A percentile compares a stretch with the other conserved stretches of the same genome.
phyloP scores from a whole-genome alignment of 1,140 invertebrate genomes.

The Planococcus citri region DNA sequence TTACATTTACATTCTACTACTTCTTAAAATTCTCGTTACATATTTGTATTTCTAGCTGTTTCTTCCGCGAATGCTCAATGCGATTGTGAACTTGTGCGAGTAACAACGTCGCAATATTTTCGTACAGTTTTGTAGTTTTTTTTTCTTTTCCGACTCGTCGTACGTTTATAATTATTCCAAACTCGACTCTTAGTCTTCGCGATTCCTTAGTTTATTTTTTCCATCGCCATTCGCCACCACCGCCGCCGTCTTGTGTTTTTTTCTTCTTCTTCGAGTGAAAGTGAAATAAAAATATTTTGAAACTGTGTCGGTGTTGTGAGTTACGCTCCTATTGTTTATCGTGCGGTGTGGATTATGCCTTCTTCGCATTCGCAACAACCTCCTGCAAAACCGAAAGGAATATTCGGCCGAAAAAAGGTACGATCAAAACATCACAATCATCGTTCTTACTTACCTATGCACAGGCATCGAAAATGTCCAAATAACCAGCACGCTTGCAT shows the following conservation, averaged over 20 bases:
- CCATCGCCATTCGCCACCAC: no score
- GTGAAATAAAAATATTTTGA: not conserved
- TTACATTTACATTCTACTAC: conserved; percentile 13
- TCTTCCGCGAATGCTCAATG: conserved; percentile 12
- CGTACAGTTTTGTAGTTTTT: not conserved
- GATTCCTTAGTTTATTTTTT: no score
- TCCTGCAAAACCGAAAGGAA: not conserved
- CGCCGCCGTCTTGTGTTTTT: no score
- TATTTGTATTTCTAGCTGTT: conserved; percentile 5
- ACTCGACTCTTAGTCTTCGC: no score
- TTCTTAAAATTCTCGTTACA: conserved; percentile 10
- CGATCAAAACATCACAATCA: no score
- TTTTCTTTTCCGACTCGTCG: no score
- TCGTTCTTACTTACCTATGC: not conserved
- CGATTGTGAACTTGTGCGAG: not conserved
- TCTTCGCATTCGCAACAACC: not conserved
- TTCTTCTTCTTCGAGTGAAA: no score
- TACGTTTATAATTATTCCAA: no score
- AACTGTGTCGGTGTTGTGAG: not conserved
- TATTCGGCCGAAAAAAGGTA: not conserved
- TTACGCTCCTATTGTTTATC: not conserved
- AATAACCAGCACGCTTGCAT: no score
- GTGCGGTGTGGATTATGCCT: not conserved
- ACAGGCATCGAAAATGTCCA: not conserved
- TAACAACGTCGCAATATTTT: conserved; percentile 6